Evolutionary conservation across 2,888 invertebrate species (phyloP), one percentile per base, ranked within the genome.

Genomic region (Meandrusa payeni): DNA sequence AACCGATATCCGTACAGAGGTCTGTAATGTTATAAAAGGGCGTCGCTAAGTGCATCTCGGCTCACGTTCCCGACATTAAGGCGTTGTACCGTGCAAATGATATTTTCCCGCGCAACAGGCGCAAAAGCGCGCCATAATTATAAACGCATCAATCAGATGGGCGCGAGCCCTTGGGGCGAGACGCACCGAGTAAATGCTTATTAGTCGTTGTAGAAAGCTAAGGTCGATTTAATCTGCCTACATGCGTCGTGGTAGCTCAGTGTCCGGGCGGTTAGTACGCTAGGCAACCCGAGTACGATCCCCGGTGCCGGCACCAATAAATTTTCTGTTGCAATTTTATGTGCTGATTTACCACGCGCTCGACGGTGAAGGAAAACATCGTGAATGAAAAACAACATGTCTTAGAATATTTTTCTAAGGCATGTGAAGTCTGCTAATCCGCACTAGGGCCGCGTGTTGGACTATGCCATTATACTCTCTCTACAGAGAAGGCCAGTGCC

Each of bases 61-160:
- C 45, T 55, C 52, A 55, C 57, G 55, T 54, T 55, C 51, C 19
- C 41, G 51, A 53, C 60, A 57, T 64, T 57, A 60, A 52, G 47
- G 45, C 50, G 50, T 45, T 37, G 22, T 23, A 28, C 37, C 61
- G 59, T 56, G 75, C 75, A 78, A 81, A 78, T 76, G 76, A 78
- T 81, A 80, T 77, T 69, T 76, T 66, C 70, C 66, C 61, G 62
- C 55, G 65, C 69, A 68, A 65, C 59, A 54, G 59, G 69, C 71
- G 72, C 69, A 59, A 74, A 75, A 76, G 64, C 64, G 54, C 62
- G 69, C 66, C 67, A 70, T 82, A 86, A 86, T 86, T 86, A 86
- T 82, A 82, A 83, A 74, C 76, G 74, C 82, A 86, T 86, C 86
- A 77, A 85, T 86, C 86, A 78, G 57, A 41, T 55, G 65, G 70